Percentiles rank a stretch among this genome's conserved stretches.
Evolutionary conservation across 2,113 vertebrate species (phyloP).

Genomic region (Pavo muticus): DNA sequence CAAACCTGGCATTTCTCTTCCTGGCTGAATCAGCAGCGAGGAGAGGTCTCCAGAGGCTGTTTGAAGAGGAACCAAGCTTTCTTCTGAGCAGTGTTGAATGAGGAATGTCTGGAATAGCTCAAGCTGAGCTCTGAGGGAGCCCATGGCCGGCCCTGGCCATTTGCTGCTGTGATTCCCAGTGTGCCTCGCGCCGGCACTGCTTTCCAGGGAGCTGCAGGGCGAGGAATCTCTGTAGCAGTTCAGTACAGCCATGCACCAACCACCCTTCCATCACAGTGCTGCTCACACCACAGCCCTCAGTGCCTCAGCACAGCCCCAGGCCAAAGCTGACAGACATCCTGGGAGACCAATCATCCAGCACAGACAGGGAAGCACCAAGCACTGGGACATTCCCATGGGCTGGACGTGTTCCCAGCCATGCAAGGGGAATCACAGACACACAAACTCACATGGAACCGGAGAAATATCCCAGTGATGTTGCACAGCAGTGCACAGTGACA

Average conservation of each 20-base stretch:
- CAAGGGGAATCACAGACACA: not conserved
- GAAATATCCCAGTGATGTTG: fast-evolving
- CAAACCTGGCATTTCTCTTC: not conserved
- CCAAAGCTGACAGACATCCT: not conserved
- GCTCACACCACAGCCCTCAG: not conserved
- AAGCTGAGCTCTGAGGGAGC: not conserved
- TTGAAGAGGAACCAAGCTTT: not conserved
- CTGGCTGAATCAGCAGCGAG: not conserved
- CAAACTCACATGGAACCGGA: not conserved
- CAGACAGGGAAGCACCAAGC: not conserved
- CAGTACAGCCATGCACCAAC: no score
- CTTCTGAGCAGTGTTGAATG: not conserved
- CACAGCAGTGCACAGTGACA: fast-evolving
- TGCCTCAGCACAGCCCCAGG: not conserved
- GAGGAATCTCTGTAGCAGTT: not conserved
- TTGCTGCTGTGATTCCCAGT: not conserved
- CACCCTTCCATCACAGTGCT: not conserved
- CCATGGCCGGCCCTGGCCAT: not conserved
- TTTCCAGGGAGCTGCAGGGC: no score
- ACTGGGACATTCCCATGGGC: not conserved
- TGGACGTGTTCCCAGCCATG: not conserved
- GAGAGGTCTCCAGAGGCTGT: not conserved
- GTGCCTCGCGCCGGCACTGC: no score
- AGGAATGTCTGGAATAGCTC: not conserved
- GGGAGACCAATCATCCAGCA: not conserved